Conservation (phyloP, 2,888 invertebrate species). For the Eristalinus sepulchralis region DNA sequence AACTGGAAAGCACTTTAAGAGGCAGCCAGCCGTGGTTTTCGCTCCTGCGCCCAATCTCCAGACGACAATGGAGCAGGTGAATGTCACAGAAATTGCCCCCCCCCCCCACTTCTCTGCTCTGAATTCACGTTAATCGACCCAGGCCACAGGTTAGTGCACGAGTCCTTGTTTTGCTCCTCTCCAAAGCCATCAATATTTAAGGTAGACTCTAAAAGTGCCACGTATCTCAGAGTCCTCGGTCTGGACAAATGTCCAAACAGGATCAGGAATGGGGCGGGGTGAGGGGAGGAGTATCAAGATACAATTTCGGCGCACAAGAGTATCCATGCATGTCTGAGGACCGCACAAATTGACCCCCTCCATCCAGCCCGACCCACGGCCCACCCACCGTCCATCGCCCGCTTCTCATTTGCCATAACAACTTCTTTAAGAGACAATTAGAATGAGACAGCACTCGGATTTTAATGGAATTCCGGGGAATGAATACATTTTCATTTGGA, state of each 20-base stretch:
- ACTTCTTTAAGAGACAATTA: constrained; percentile 37
- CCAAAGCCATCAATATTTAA: constrained; percentile 1
- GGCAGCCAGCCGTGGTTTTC: neutral
- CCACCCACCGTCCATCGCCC: neutral
- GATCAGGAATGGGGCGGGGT: neutral
- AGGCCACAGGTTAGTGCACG: neutral
- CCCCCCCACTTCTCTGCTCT: neutral
- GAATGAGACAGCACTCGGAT: constrained; percentile 22
- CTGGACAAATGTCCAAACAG: neutral
- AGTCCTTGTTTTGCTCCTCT: neutral
- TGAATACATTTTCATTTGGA: constrained; percentile 55
- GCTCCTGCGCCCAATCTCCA: neutral
- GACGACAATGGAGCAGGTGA: neutral
- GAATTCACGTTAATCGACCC: neutral
- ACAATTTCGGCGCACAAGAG: neutral
- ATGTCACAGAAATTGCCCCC: neutral
- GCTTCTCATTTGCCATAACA: neutral
- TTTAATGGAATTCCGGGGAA: constrained; percentile 47
- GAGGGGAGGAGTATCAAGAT: neutral
- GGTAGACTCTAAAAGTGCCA: neutral
- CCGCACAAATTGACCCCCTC: neutral
- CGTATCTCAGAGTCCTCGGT: too few species aligned
- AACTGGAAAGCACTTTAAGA: neutral
- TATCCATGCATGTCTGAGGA: neutral
- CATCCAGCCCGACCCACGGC: too few species aligned